Base-by-base conservation (phyloP, 2,888 invertebrate genomes). In the Sclerodermus sp. region DNA sequence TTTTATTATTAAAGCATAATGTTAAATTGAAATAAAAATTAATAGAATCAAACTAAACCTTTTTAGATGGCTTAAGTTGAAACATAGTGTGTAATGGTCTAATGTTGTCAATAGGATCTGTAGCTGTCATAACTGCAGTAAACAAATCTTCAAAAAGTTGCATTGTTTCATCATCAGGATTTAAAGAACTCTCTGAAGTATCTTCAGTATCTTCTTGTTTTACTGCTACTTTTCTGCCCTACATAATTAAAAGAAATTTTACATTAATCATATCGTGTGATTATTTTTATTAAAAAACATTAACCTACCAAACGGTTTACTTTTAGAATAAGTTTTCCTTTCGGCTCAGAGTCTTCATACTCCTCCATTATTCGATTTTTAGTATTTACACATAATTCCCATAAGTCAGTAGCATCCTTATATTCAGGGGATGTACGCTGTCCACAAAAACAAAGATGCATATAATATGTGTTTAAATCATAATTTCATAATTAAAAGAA, bases 1-100 rank as follows among this genome's bases (percentile, higher is more conserved):
- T 38, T 34, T 36, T 36, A 8, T n/a, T 49, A 97, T 96, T 0
- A 96, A 88, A 64, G 90, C 91, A 77, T 92, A 98, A 80, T 99
- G 99, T 69, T 95, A 92, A 0, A 78, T 96, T 97, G 53, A 90
- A 86, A 80, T 86, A 71, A 37, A 69, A 63, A 48, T 17, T 44
- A 23, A 5, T 15, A 30, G 15, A 37, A 23, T 36, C 29, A 8
- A 45, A 39, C n/a, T 23, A 9, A 58, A 86, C 85, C 70, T 91
- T 90, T 77, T 90, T 92, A 0, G 94, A 93, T 0, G 97, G 97
- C 44, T 98, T 82, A 49, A 97, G 83, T 74, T 95, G 92, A 77
- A 98, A 98, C 60, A 89, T 90, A 1, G 87, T 84, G 74, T 94
- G 90, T 4, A 98, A 81, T 0, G 89, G 85, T n/a, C 96, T 85